A percentile compares a stretch with the other conserved stretches of the same genome.
Conservation (phyloP, 2,113 vertebrate species). For the Harpagus bidentatus region DNA sequence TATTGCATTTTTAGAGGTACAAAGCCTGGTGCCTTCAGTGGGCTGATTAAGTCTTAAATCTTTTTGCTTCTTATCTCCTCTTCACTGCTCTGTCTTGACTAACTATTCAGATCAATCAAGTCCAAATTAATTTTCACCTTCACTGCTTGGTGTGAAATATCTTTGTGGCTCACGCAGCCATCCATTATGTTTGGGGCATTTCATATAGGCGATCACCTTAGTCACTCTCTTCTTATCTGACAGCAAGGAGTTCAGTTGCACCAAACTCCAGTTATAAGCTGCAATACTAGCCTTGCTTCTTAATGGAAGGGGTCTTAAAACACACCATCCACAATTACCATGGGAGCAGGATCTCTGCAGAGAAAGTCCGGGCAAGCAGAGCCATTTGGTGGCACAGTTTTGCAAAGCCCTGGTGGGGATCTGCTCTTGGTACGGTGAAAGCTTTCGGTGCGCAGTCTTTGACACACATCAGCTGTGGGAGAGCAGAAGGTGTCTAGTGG, state of each 20-base stretch:
- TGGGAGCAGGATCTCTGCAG: not conserved
- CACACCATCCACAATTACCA: not conserved
- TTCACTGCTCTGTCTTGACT: not conserved
- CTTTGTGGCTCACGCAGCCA: not conserved
- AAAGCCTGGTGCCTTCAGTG: not conserved
- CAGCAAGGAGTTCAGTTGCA: not conserved
- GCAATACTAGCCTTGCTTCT: not conserved
- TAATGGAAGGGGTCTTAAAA: not conserved
- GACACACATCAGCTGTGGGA: not conserved
- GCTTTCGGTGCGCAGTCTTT: not conserved
- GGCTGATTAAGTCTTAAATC: not conserved
- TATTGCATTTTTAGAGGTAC: not conserved
- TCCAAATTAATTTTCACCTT: not conserved
- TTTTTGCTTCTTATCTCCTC: not conserved
- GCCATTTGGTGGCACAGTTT: not conserved
- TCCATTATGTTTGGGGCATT: not conserved
- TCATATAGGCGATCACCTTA: fast-evolving
- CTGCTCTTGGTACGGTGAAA: not conserved
- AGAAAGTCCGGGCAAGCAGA: not conserved
- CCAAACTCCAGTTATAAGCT: not conserved
- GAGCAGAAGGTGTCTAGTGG: not conserved
- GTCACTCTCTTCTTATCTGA: not conserved
- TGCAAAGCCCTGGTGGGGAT: not conserved
- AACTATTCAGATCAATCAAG: not conserved
- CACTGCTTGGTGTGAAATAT: not conserved